Conservation (phyloP, 2,113 vertebrate genomes). For the Peromyscus polionotus region DNA sequence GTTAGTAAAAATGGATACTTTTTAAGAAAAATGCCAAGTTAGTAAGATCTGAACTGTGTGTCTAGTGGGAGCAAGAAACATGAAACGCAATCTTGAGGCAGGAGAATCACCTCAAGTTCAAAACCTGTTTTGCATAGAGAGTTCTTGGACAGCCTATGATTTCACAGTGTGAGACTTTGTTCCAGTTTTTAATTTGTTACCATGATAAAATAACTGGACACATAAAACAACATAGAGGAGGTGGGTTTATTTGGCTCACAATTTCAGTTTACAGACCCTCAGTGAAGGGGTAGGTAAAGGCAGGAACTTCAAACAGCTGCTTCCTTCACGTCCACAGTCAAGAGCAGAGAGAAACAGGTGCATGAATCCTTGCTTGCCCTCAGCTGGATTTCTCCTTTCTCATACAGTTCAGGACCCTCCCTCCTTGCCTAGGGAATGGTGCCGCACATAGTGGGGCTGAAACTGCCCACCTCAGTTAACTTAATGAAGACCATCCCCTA, state of each 20-base stretch:
- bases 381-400: not conserved
- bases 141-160: not conserved
- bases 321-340: not conserved
- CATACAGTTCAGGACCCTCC: not conserved
- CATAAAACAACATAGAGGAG: not conserved
- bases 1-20: not conserved
- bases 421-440: not conserved
- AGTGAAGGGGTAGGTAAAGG: not conserved
- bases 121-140: not conserved
- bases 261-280: not conserved
- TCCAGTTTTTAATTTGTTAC: not conserved
- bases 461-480: not conserved
- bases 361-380: not conserved
- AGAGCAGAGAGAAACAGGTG: not conserved
- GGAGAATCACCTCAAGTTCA: not conserved
- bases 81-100: not conserved
- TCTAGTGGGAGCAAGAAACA: not conserved
- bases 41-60: not conserved
- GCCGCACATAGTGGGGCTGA: not conserved
- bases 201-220: not conserved
- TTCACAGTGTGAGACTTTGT: not conserved
- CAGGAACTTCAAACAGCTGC: not conserved
- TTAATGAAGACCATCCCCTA: not conserved
- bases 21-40: not conserved
- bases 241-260: not conserved